A percentile compares a stretch with the other conserved stretches of the same genome.
These are phyloP conservation scores for Rhopalosiphum maidis DNA, from an alignment of 1,140 invertebrate genomes.

Conservation along the genomic window DNA sequence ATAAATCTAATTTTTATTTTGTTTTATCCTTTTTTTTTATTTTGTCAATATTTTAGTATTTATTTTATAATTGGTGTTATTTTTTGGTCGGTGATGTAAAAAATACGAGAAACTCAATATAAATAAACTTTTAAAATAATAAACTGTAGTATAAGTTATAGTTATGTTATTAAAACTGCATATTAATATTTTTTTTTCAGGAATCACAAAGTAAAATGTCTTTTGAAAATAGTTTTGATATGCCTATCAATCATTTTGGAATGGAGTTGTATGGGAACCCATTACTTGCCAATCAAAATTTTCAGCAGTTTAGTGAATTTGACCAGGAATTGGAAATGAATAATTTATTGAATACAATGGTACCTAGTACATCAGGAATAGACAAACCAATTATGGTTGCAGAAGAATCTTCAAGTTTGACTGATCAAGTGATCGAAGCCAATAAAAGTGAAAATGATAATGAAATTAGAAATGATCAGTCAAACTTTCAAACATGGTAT, in stretches of 20 bases:
- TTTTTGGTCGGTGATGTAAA: not conserved
- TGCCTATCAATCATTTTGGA: not conserved
- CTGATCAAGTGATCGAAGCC: not conserved
- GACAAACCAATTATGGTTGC: not conserved
- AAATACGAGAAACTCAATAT: not conserved
- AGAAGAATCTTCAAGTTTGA: not conserved
- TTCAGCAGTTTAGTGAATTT: not conserved
- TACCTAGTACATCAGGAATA: constrained; percentile 15
- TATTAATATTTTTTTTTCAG: not conserved
- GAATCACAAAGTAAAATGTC: not conserved
- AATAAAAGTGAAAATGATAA: not conserved
- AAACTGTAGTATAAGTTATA: not conserved
- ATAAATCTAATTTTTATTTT: not conserved
- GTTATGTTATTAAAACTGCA: not conserved
- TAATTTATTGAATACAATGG: not conserved
- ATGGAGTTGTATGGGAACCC: not conserved
- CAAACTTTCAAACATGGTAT: not conserved
- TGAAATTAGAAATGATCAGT: not conserved
- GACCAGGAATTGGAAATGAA: not conserved
- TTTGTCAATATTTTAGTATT: not conserved
- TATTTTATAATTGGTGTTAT: not conserved
- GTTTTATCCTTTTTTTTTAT: not conserved
- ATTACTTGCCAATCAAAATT: not conserved
- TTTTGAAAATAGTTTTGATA: not conserved
- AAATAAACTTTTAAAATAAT: not conserved